Evolutionary conservation across 1,140 invertebrate genomes (phyloP), one percentile per base, ranked within the genome.

Genomic region (Megalonaias nervosa): DNA sequence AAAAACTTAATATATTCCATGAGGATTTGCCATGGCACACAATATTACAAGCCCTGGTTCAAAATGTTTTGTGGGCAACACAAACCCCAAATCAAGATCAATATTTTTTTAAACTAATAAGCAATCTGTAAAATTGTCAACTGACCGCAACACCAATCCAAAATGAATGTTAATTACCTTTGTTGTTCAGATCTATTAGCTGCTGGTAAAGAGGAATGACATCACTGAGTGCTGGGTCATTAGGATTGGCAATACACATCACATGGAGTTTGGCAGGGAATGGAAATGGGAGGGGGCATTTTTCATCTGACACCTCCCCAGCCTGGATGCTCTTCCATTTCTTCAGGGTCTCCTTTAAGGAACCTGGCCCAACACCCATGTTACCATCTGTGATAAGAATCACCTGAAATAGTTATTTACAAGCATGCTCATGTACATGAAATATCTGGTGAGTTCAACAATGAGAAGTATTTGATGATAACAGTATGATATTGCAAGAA

Each of bases 231-330:
- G 83, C 83, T 55, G 86, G 75, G 61, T 92, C 90, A 81, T 83
- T 85, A 13, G 88, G 84, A 78, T 87, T 90, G 65, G 89, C 92
- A 58, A 97, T 91, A 79, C 94, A 94, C 57, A 96, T 91, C 16
- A 97, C 89, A 86, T 94, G 94, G 77, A 97, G 92, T 92, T 95
- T 96, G 76, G 94, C 94, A 56, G 95, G 95, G 90, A 95, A 97
- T 17, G 94, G 92, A 89, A 97, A 96, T 16, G 95, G 95, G 31
- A 96, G 91, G 11, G 93, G 92, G 86, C 95, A 94, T 59, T 85
- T 87, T 16, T 82, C 78, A 14, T 88, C 86, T 26, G 80, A 23
- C 16, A 68, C 69, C 11, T 82, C 80, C 21, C 83, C 80, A 16
- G 82, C 78, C 57, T 84, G 68, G 31, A 48, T 48, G 11, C 38